A percentile compares a stretch with the other conserved stretches of the same genome.
Conservation (phyloP, 2,113 vertebrate species). For the Tretioscincus oriximinensis region DNA sequence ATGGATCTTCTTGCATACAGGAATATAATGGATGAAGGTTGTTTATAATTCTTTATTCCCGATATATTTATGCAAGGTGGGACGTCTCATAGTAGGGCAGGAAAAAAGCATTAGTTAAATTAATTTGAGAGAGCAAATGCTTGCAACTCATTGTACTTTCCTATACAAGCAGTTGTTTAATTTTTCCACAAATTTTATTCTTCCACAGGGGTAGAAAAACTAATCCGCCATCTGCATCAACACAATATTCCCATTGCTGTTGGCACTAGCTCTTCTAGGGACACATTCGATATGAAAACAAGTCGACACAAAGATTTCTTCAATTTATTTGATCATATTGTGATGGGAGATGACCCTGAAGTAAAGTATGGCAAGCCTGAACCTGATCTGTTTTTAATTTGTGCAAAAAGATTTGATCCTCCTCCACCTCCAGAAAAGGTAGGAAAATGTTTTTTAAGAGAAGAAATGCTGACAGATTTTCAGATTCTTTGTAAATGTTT, state of each 20-base stretch:
- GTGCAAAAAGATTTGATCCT: conserved; percentile 82
- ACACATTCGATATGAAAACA: conserved; percentile 81
- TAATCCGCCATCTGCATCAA: conserved; percentile 80
- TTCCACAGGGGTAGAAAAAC: conserved; percentile 78
- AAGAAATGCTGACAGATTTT: background rate
- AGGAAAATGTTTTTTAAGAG: conserved; percentile 41
- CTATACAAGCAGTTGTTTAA: background rate
- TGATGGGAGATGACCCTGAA: conserved; percentile 88
- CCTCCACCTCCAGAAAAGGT: conserved; percentile 76
- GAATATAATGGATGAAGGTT: no score
- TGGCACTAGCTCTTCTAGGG: conserved; percentile 80
- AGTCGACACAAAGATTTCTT: conserved; percentile 82
- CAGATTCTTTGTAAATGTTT: background rate
- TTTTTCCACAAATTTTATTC: conserved; percentile 7
- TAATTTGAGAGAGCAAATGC: background rate
- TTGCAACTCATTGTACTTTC: background rate
- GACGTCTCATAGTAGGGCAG: no score
- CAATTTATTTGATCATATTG: conserved; percentile 79
- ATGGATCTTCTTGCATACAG: background rate
- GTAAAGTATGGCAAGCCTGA: conserved; percentile 82
- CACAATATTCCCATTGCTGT: conserved; percentile 83
- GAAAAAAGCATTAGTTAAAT: background rate
- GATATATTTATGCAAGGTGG: no score
- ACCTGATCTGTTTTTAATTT: conserved; percentile 87
- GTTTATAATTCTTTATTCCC: no score